Percentiles rank a stretch among this genome's conserved stretches.
These are phyloP conservation scores for Phalanger gymnotis DNA, from an alignment of 2,797 vertebrate genomes.

Conservation along the genomic window DNA sequence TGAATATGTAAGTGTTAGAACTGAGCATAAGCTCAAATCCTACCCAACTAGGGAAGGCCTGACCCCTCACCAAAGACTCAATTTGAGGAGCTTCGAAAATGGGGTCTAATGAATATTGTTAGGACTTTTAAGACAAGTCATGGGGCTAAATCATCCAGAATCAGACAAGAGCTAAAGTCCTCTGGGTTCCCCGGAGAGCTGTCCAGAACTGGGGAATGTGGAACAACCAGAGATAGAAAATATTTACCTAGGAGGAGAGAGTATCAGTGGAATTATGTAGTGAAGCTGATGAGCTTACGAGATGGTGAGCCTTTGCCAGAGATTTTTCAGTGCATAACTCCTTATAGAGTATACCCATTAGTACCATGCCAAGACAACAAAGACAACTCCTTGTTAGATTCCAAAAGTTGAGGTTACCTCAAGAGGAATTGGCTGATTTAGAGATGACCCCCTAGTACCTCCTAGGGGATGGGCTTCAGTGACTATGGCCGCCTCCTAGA, in stretches of 20 bases:
- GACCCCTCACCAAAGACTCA: neutral
- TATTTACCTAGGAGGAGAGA: neutral
- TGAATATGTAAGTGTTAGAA: neutral
- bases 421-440: neutral
- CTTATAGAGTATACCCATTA: neutral
- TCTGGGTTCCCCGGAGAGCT: neutral
- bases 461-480: neutral
- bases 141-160: neutral
- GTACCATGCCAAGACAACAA: neutral
- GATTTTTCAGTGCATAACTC: neutral
- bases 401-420: neutral
- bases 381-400: neutral
- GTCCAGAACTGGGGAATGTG: neutral
- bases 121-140: neutral
- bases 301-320: neutral
- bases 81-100: neutral
- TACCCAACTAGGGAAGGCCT: neutral
- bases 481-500: neutral
- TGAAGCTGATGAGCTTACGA: neutral
- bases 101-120: neutral
- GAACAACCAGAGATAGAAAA: neutral
- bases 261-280: neutral
- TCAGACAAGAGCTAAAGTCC: neutral
- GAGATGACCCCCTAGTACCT: neutral
- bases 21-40: neutral